Percentiles rank a stretch among this genome's conserved stretches.
Evolutionary conservation across 2,888 invertebrate genomes (phyloP).

Genomic region (Ctena decussata): DNA sequence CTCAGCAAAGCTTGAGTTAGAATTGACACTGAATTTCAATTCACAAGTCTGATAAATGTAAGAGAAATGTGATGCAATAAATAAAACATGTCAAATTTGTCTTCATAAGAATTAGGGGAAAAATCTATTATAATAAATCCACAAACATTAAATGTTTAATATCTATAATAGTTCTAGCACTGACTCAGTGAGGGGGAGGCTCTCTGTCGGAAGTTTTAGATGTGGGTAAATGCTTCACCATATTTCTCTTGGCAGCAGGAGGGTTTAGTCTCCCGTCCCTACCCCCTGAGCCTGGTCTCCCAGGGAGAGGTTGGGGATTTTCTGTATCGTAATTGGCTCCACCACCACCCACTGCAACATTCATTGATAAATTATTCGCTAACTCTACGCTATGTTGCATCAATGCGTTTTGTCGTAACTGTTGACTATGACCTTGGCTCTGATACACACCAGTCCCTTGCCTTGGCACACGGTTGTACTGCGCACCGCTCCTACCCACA

Average conservation of each 20-base stretch:
- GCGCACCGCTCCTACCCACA: slow-evolving; percentile 12
- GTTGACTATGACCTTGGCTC: slow-evolving; percentile 61
- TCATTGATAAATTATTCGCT: slow-evolving; percentile 63
- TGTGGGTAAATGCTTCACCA: slow-evolving; percentile 84
- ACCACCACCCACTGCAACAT: slow-evolving; percentile 62
- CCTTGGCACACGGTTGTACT: slow-evolving; percentile 26
- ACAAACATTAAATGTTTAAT: background rate
- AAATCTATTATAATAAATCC: slow-evolving; percentile 10
- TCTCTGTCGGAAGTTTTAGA: slow-evolving; percentile 82
- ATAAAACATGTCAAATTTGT: background rate
- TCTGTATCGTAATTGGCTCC: slow-evolving; percentile 66
- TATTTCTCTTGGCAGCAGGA: slow-evolving; percentile 82
- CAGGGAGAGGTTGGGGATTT: slow-evolving; percentile 71
- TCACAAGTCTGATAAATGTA: background rate
- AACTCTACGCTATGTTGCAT: slow-evolving; percentile 58
- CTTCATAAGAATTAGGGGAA: background rate
- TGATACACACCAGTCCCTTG: slow-evolving; percentile 60
- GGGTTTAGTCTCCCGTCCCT: slow-evolving; percentile 76
- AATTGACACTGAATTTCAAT: too few relatives aligned
- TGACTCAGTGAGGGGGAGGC: slow-evolving; percentile 81
- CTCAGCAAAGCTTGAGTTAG: too few relatives aligned
- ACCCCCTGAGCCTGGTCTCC: slow-evolving; percentile 68
- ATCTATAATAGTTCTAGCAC: background rate
- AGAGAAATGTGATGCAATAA: background rate
- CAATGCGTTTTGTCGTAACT: slow-evolving; percentile 34